Percentiles rank a stretch among this genome's conserved stretches.
phyloP scores from a whole-genome alignment of 92 coral and sea anemone genomes.

The Metridium senile region DNA sequence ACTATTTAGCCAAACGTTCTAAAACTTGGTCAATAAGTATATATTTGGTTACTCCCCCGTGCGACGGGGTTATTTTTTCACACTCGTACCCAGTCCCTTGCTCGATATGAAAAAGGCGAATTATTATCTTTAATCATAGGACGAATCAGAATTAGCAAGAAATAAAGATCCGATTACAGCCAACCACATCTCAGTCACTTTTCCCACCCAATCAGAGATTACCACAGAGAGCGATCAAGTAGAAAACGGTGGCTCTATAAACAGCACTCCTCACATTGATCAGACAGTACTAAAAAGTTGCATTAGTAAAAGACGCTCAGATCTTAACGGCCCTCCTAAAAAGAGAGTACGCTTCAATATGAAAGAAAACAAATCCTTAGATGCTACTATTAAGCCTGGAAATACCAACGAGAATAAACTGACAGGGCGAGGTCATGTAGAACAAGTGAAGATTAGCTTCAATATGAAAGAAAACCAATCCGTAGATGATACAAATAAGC shows the following conservation, averaged over 20 bases:
- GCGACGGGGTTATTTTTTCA: too few species aligned
- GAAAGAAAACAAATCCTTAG: background rate
- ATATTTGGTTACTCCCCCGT: too few species aligned
- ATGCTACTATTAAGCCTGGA: background rate
- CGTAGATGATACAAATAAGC: background rate
- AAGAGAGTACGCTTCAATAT: slow-evolving; percentile 23
- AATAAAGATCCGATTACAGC: too few species aligned
- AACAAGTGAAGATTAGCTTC: too few species aligned
- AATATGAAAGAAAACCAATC: slow-evolving; percentile 3
- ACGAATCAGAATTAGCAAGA: too few species aligned
- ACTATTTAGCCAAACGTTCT: too few species aligned
- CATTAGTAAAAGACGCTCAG: slow-evolving; percentile 1
- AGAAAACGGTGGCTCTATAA: background rate
- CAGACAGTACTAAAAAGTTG: slow-evolving; percentile 7
- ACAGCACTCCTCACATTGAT: background rate
- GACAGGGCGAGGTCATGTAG: background rate
- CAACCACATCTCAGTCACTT: background rate
- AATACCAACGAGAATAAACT: background rate
- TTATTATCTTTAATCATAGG: too few species aligned
- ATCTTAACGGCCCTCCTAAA: background rate
- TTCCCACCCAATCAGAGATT: background rate
- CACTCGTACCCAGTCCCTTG: too few species aligned
- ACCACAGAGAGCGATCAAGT: background rate
- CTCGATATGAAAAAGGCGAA: too few species aligned
- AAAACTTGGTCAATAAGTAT: too few species aligned